Evolutionary conservation across 2,797 vertebrate species (phyloP), one percentile per base, ranked within the genome.

Genomic region (Neosalanx taihuensis): DNA sequence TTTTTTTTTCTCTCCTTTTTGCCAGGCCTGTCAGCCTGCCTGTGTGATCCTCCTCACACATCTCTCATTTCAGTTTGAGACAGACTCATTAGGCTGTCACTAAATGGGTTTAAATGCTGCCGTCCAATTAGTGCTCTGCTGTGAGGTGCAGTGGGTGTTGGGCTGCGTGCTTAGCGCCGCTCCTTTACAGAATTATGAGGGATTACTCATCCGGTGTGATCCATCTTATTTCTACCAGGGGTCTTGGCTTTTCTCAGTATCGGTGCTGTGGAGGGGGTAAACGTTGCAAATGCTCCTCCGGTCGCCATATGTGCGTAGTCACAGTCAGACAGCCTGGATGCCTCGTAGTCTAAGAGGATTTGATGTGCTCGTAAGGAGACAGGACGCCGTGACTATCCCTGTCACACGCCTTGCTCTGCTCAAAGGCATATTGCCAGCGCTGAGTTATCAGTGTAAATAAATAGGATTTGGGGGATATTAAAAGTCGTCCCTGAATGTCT

Each of bases 121-220:
- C 81, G 76, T 85, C 91, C 91, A 93, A 92, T 94, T 93, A 94
- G 88, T 83, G 80, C 83, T 86, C 85, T 82, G 89, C 91, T 91
- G 92, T 86, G 89, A 89, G 81, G 88, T 89, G 87, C 88, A 76
- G 86, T 87, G 83, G 87, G 88, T 90, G 89, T 90, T 89, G 86
- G 83, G 83, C 81, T 79, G 79, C 72, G 81, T 84, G 85, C 89
- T 89, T 89, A 89, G 85, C 84, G 83, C 83, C 85, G 83, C 81
- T 89, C 83, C 84, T 89, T 91, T 90, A 83, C 87, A 81, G 89
- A 91, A 90, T 91, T 91, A 89, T 90, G 85, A 90, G 86, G 89
- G 88, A 91, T 91, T 91, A 92, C 85, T 86, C 86, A 89, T 90
- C 91, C 90, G 81, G 85, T 80, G 84, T 88, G 88, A 90, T 91